Evolutionary conservation across 1,140 invertebrate genomes (phyloP).

Genomic region (Globodera ellingtonae): DNA sequence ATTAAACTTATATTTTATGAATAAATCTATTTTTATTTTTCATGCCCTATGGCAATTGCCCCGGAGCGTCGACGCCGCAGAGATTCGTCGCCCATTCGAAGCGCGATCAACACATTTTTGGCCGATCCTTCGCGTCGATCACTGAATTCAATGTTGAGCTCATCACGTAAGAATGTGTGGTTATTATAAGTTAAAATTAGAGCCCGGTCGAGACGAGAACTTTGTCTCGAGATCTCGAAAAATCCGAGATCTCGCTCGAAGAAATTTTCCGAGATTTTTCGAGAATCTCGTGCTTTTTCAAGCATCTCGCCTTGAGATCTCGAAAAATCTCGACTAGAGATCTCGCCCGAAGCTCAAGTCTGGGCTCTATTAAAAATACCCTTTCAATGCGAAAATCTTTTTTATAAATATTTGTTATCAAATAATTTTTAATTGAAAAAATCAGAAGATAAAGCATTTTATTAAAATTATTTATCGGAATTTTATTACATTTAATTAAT

Average conservation of each 20-base stretch:
- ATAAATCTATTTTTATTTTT: not conserved
- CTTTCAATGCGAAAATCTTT: no score
- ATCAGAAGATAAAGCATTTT: no score
- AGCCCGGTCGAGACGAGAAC: no score
- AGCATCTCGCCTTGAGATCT: not conserved
- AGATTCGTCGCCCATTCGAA: conserved; percentile 6
- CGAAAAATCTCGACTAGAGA: not conserved
- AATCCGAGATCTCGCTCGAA: no score
- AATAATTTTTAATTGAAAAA: not conserved
- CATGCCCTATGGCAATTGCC: not conserved
- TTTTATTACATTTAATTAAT: not conserved
- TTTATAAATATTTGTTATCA: not conserved
- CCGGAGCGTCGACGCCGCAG: not conserved
- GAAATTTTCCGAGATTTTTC: no score
- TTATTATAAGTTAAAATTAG: no score
- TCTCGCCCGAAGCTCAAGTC: no score
- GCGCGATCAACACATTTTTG: not conserved
- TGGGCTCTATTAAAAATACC: no score
- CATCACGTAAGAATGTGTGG: no score
- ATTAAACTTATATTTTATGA: no score
- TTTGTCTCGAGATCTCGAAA: no score
- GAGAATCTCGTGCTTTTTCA: no score
- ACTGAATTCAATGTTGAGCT: conserved; percentile 7
- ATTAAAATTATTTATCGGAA: not conserved
- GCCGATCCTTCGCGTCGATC: not conserved